A percentile compares a stretch with the other conserved stretches of the same genome.
Evolutionary conservation across 2,888 invertebrate genomes (phyloP).

Genomic region (Pteria penguin): DNA sequence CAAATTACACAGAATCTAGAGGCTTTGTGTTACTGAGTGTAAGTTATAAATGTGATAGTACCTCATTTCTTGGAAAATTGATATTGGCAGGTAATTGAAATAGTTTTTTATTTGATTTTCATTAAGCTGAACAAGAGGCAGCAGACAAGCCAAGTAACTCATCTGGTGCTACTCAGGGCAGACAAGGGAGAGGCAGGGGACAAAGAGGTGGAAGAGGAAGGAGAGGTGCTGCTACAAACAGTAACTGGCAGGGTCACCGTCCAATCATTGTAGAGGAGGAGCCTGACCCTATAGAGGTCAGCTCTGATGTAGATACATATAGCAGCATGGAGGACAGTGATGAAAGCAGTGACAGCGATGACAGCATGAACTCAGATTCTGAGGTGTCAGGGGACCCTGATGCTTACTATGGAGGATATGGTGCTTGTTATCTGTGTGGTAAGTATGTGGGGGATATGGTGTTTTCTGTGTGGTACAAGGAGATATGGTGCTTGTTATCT

Average conservation of each 20-base stretch:
- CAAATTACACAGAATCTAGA: too few relatives aligned
- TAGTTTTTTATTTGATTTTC: not conserved
- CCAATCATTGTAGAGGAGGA: conserved; percentile 45
- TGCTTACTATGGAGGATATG: conserved; percentile 84
- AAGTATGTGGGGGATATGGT: conserved; percentile 24
- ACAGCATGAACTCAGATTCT: conserved; percentile 22
- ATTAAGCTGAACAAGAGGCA: conserved; percentile 14
- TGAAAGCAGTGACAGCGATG: conserved; percentile 17
- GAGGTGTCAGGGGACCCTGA: conserved; percentile 71
- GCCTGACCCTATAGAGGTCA: conserved; percentile 35
- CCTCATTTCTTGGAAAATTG: too few relatives aligned
- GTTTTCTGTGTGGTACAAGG: not conserved
- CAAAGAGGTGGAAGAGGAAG: conserved; percentile 50
- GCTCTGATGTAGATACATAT: conserved; percentile 25
- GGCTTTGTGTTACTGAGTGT: too few relatives aligned
- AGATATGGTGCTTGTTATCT: conserved; percentile 84
- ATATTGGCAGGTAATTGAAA: not conserved
- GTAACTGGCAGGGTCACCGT: conserved; percentile 8
- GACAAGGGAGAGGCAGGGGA: conserved; percentile 50
- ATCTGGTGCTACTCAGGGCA: conserved; percentile 34
- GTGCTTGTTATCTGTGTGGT: conserved; percentile 83
- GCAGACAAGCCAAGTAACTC: conserved; percentile 39
- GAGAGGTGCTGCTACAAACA: conserved; percentile 5
- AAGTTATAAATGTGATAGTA: too few relatives aligned
- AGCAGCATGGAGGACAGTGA: conserved; percentile 32